Conservation (phyloP, 2,113 vertebrate species). For the Bubo bubo region DNA sequence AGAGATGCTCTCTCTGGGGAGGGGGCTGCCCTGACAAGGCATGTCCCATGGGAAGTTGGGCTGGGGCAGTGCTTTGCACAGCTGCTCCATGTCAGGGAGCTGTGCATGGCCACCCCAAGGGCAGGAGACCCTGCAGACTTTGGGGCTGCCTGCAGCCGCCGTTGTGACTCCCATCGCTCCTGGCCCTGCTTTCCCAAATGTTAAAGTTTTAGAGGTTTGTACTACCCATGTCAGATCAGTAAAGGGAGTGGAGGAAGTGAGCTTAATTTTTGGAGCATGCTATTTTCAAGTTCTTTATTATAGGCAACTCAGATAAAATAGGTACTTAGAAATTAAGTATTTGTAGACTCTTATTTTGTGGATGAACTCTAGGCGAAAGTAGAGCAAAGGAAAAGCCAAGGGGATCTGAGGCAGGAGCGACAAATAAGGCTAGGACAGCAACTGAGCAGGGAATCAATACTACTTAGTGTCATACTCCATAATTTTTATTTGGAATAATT, state of each 20-base stretch:
- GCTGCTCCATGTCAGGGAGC: background rate
- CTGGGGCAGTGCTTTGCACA: rapidly evolving
- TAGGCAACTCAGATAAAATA: background rate
- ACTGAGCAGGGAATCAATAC: background rate
- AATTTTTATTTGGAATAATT: background rate
- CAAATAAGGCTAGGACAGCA: background rate
- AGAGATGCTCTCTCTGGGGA: background rate
- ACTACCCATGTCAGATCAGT: background rate
- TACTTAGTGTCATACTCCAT: background rate
- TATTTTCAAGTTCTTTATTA: background rate
- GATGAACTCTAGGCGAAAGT: background rate
- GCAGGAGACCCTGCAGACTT: background rate
- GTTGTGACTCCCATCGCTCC: rapidly evolving
- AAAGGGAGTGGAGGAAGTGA: background rate
- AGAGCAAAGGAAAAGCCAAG: background rate
- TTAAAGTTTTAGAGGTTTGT: background rate
- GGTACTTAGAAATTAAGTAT: background rate
- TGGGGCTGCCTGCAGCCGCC: rapidly evolving
- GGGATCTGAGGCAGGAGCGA: background rate
- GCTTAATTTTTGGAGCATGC: background rate
- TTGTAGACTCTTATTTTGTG: background rate
- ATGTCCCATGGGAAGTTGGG: rapidly evolving
- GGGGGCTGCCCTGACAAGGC: background rate
- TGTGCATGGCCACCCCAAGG: rapidly evolving
- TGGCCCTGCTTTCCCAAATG: background rate